Conservation (phyloP, 1,140 invertebrate species). For the Hydropsyche tenuis region DNA sequence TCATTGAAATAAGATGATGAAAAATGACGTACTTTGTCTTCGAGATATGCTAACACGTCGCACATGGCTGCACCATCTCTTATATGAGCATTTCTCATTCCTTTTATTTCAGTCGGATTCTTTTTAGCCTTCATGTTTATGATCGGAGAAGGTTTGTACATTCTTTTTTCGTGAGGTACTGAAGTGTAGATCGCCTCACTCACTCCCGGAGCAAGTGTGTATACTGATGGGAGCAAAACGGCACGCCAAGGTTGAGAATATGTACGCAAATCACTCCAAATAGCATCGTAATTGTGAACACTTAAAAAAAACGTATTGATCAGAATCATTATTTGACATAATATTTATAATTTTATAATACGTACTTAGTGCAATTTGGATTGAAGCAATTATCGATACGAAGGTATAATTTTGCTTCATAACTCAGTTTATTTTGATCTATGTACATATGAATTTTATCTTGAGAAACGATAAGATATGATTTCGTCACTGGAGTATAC, state of each 20-base stretch:
- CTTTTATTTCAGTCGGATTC: constrained; percentile 81
- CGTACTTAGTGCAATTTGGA: constrained; percentile 71
- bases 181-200: constrained; percentile 77
- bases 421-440: constrained; percentile 65
- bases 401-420: constrained; percentile 62
- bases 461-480: constrained; percentile 77
- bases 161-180: constrained; percentile 66
- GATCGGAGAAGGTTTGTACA: constrained; percentile 74
- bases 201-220: constrained; percentile 73
- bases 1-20: too few relatives aligned
- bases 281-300: constrained; percentile 71
- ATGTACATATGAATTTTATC: constrained; percentile 70
- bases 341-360: constrained; percentile 35
- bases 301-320: constrained; percentile 57
- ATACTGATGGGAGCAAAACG: constrained; percentile 75
- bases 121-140: constrained; percentile 85
- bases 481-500: constrained; percentile 82
- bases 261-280: constrained; percentile 74
- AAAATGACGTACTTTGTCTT: constrained; percentile 69
- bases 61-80: constrained; percentile 89
- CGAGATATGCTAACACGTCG: constrained; percentile 87
- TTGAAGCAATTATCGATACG: constrained; percentile 68
- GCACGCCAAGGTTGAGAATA: constrained; percentile 70
- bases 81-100: constrained; percentile 87
- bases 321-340: not conserved